A percentile compares a stretch with the other conserved stretches of the same genome.
phyloP scores from a whole-genome alignment of 2,113 vertebrate genomes.

The Guaruba guarouba region DNA sequence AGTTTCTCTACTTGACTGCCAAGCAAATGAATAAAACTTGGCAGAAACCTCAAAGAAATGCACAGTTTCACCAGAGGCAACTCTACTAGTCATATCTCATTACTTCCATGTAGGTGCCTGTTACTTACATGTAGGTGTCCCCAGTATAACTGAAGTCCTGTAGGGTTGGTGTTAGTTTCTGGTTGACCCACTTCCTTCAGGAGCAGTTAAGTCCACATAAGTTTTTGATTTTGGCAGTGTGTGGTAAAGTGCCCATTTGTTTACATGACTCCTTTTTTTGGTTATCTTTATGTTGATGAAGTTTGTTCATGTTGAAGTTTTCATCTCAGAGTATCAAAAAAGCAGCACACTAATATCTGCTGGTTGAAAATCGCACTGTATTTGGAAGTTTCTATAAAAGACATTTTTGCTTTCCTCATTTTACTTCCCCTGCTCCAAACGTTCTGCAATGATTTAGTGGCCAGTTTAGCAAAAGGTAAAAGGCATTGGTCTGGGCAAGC shows the following conservation, averaged over 20 bases:
- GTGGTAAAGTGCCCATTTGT: not conserved
- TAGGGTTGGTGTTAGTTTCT: not conserved
- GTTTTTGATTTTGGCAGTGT: not conserved
- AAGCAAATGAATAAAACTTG: not conserved
- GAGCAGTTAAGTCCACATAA: not conserved
- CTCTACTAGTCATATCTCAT: not conserved
- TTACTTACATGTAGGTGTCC: accelerated
- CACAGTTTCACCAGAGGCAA: not conserved
- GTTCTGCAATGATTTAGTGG: not conserved
- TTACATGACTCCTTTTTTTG: not conserved
- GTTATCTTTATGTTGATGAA: not conserved
- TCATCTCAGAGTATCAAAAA: not conserved
- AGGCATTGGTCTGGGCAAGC: not conserved
- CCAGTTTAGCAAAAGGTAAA: not conserved
- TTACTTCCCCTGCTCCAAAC: not conserved
- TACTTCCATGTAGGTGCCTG: accelerated
- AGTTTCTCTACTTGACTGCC: not conserved
- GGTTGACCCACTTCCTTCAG: not conserved
- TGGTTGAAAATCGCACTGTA: accelerated
- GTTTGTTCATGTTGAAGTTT: not conserved
- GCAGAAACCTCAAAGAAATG: not conserved
- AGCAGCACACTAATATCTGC: not conserved
- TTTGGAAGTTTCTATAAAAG: not conserved
- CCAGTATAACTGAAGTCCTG: not conserved
- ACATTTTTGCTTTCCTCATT: not conserved